Evolutionary conservation across 2,888 invertebrate genomes (phyloP), one percentile per base, ranked within the genome.

Genomic region (Orthosia gothica): DNA sequence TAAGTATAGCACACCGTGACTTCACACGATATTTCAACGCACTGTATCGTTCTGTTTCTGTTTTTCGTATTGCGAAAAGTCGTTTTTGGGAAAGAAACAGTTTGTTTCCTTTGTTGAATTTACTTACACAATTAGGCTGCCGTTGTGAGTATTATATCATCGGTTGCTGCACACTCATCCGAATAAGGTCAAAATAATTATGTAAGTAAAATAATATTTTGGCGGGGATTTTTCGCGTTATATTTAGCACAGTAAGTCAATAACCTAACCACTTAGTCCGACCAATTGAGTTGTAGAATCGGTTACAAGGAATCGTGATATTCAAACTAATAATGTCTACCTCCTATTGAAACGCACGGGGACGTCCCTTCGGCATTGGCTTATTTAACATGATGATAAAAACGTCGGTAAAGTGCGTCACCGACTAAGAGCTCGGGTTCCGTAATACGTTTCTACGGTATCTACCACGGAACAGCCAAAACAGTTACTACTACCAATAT

Each of bases 301-400:
- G 40, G 15, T 73, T 50, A 61, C 32, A 32, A 76, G 50, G 61
- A 76, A 81, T 26, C 61, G 32, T 76, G 32, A 81, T 76, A 52
- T 55, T 66, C 45, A 77, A 66, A 77, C 61, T 9, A 65, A 50
- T 50, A 40, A 20, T n/a, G 49, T 50, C 47, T 65, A 26, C 13
- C 23, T 49, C 9, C 4, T 49, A 3, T 54, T 61, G 26, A 74
- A 40, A 20, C 32, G 49, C 2, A 50, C 54, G 84, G 81, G 84
- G 81, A 59, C 45, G 70, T 55, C 81, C 81, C 81, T 57, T 52
- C 11, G 9, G n/a, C 12, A 59, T 20, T 54, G 65, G 15, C 32
- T 40, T 20, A 63, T 57, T 61, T 52, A 62, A 5, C 16, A 12
- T 20, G 26, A 12, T 20, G 26, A 65, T 68, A 52, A 68, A 80